These are phyloP conservation scores for Acanthosepion lycidas DNA, from an alignment of 2,888 invertebrate species.

Conservation along the genomic window DNA sequence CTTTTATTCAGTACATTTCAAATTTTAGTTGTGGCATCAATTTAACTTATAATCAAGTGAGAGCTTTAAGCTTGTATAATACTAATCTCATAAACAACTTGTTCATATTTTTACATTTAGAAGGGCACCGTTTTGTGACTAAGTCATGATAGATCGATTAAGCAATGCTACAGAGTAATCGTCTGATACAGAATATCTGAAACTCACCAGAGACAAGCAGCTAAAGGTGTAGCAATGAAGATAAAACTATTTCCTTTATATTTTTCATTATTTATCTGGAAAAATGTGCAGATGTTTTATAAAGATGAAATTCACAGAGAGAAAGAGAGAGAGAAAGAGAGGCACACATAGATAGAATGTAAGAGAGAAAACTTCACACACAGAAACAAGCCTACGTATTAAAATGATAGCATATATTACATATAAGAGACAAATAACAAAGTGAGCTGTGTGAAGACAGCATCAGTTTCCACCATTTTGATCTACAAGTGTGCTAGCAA, in stretches of 20 bases:
- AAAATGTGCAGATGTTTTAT: not conserved
- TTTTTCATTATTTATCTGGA: no score
- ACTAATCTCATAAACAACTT: not conserved
- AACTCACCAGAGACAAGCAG: no score
- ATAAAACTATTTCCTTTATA: no score
- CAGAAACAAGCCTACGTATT: not conserved
- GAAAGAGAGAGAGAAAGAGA: not conserved
- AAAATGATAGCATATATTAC: conserved; percentile 22
- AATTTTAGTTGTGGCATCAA: not conserved
- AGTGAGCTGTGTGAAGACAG: not conserved
- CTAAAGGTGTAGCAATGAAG: no score
- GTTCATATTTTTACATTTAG: no score
- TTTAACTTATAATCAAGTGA: not conserved
- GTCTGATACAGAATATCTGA: no score
- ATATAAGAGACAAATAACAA: conserved; percentile 13
- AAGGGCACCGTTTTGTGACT: no score
- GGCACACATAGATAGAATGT: not conserved
- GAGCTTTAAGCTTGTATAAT: not conserved
- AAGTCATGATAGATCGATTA: no score
- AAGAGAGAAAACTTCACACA: not conserved
- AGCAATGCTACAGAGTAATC: no score
- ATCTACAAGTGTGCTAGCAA: conserved; percentile 33
- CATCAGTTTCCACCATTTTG: conserved; percentile 33
- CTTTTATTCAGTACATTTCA: not conserved
- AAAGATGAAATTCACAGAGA: not conserved